phyloP scores from a whole-genome alignment of 2,113 vertebrate species.

The Hemibagrus wyckioides region DNA sequence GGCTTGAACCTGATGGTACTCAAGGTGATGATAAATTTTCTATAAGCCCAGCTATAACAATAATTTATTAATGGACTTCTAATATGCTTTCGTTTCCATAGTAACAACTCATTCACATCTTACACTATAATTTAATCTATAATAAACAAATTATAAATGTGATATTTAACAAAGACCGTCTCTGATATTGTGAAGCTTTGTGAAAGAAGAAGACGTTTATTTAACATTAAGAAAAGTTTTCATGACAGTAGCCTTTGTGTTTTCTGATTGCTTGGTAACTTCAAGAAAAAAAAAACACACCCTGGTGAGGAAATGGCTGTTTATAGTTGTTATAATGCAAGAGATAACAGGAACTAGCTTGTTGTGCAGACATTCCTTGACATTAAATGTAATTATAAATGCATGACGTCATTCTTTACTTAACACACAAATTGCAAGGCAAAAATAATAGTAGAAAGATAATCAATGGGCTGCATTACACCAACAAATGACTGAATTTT shows the following conservation, averaged over 20 bases:
- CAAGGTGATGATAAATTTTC: background rate
- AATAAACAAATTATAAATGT: background rate
- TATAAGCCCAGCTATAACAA: background rate
- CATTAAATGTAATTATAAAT: conserved; percentile 3
- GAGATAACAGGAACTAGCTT: background rate
- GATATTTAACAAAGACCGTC: background rate
- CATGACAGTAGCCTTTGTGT: background rate
- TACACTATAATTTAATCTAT: background rate
- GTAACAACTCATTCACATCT: background rate
- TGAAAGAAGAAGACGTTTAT: background rate
- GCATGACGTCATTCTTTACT: background rate
- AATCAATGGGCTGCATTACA: background rate
- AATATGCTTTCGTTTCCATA: background rate
- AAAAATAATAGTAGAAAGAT: background rate
- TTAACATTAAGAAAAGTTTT: background rate
- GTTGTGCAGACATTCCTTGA: conserved; percentile 10
- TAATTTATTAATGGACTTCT: background rate
- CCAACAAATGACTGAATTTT: background rate
- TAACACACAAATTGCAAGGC: background rate
- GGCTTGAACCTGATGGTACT: background rate
- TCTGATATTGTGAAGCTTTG: background rate
- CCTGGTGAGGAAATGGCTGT: background rate
- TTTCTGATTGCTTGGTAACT: background rate
- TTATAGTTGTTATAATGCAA: background rate
- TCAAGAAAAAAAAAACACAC: background rate